Conservation (phyloP, 2,797 vertebrate genomes). For the Harpagifer antarcticus region DNA sequence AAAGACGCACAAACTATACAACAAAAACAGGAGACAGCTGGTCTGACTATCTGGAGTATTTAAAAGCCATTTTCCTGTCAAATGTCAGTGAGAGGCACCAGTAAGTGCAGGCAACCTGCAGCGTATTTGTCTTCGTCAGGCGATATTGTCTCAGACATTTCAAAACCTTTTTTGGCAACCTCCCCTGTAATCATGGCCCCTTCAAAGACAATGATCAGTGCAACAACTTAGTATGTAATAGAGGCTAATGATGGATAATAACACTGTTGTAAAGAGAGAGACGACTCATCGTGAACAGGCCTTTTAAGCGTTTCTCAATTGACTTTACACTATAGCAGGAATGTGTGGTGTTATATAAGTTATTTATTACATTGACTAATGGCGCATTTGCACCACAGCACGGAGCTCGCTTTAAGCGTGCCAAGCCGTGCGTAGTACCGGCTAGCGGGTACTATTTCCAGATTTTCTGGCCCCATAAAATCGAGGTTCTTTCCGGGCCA, state of each 20-base stretch:
- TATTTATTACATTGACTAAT: slow-evolving; percentile 42
- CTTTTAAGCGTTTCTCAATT: slow-evolving; percentile 45
- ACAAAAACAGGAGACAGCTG: slow-evolving; percentile 11
- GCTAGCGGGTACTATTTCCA: too few relatives aligned
- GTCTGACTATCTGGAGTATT: slow-evolving; percentile 10
- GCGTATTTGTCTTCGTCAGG: slow-evolving; percentile 75
- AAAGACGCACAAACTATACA: slow-evolving; percentile 2
- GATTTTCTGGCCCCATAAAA: too few relatives aligned
- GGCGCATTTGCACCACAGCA: too few relatives aligned
- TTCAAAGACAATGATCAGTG: slow-evolving; percentile 72
- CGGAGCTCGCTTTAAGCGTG: too few relatives aligned
- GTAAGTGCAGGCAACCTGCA: slow-evolving; percentile 59
- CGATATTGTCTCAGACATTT: slow-evolving; percentile 69
- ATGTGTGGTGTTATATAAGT: slow-evolving; percentile 45
- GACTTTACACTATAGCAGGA: slow-evolving; percentile 46
- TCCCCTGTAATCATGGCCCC: slow-evolving; percentile 74
- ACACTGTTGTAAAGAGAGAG: slow-evolving; percentile 37
- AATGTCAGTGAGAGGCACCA: slow-evolving; percentile 23
- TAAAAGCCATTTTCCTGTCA: slow-evolving; percentile 17
- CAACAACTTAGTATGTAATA: slow-evolving; percentile 69
- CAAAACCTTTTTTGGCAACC: slow-evolving; percentile 60
- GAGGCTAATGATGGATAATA: slow-evolving; percentile 78
- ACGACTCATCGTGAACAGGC: slow-evolving; percentile 39
- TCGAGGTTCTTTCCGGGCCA: too few relatives aligned
- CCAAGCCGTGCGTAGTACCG: too few relatives aligned